Base-by-base conservation (phyloP, 1,140 invertebrate genomes). In the Dendroctonus ponderosae region DNA sequence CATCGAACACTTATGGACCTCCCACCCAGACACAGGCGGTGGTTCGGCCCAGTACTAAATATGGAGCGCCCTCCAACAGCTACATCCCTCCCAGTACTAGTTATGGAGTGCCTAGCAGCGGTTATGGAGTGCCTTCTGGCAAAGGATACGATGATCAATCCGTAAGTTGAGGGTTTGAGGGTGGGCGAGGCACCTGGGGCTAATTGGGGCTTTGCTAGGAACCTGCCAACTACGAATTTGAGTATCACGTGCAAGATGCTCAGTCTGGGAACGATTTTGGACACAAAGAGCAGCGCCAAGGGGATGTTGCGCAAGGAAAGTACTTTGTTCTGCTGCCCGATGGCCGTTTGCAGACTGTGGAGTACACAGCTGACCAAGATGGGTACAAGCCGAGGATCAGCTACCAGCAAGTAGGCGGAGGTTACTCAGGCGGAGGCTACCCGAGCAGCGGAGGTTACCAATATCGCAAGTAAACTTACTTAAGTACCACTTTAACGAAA, bases 381-480 rank as follows among this genome's bases (percentile, higher is more conserved):
- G 91, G 90, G 15, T 93, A 89, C 80, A 87, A 87, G 72, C 89
- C 90, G 1, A 87, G 84, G 70, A 89, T 93, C 74, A 85, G 85
- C 38, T 89, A 90, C 71, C 87, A 88, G 74, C 85, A 87, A 67
- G 81, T 82, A 5, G 83, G 82, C 39, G 77, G 77, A 14, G 83
- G 82, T 44, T 77, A 77, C 39, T 78, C 78, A 57, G 74, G 72
- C 40, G 67, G 70, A 40, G 77, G 79, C 65, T 77, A 77, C 53
- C 67, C 58, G 7, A 15, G 46, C 14, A 58, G 38, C 11, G 44
- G 44, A 49, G 58, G 58, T 39, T 61, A 61, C 58, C 58, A 61
- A 50, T 61, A 61, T n/a, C 37, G 56, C 1, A 59, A 61, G 41
- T 61, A 39, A 26, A 5, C 5, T 56, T 39, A 39, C 50, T 51